Evolutionary conservation across 2,888 invertebrate species (phyloP), one percentile per base, ranked within the genome.

Genomic region (Xiphydria camelus): DNA sequence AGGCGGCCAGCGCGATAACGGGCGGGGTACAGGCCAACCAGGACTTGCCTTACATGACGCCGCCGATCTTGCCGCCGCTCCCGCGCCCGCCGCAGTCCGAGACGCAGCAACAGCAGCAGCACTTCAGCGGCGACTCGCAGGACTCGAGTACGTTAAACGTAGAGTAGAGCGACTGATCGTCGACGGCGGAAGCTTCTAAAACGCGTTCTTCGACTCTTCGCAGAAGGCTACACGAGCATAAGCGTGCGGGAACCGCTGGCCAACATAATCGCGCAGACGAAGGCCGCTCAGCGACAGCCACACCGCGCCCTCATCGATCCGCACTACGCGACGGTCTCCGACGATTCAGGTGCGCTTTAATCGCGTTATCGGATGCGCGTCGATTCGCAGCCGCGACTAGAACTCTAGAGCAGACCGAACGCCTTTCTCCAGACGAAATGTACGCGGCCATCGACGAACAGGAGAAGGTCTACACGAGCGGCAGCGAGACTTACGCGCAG

Each of bases 221-320:
- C 76, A 91, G 91, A 92, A 80, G 93, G 93, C 33, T 94, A 94
- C 72, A 93, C 93, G 0, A 92, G 92, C 68, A 93, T 93, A 59
- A 93, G 91, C 55, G 94, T 94, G 1, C 81, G 93, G 12, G 93
- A 93, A 73, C 94, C 94, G 1, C 77, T 94, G 49, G 90, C 91
- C 3, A 86, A 86, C 67, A 85, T 88, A 53, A 82, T 88, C 56
- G 86, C 85, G 36, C 84, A 85, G 71, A 85, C 85, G 0, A 73
- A 76, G 56, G 66, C 64, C 12, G 71, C 78, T 33, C 72, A 70
- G 45, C 66, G 67, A 12, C 67, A 68, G 45, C 47, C 60, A 9
- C 42, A 58, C 32, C 63, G 73, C 39, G 55, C 64, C 4, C 59
- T 67, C 9, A 76, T 77, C 39, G 86, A 87, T 73, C 82, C 86